These are phyloP conservation scores for Antitype chi DNA, from an alignment of 2,888 invertebrate genomes.

Conservation along the genomic window DNA sequence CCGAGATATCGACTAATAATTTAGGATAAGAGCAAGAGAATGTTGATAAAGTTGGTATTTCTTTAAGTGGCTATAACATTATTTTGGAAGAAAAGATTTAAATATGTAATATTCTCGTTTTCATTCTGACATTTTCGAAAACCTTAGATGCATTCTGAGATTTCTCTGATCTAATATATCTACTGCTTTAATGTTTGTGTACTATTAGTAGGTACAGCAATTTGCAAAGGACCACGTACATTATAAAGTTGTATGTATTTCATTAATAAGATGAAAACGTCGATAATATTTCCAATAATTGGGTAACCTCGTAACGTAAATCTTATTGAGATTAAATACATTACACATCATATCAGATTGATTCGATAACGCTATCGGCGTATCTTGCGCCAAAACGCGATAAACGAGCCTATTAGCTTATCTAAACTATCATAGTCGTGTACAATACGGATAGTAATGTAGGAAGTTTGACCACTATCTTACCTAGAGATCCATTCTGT, in stretches of 20 bases:
- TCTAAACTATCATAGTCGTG: constrained; percentile 9
- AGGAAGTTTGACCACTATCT: constrained; percentile 9
- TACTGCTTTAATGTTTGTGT: neutral
- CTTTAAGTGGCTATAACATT: neutral
- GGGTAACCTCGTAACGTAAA: constrained; percentile 8
- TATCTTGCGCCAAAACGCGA: constrained; percentile 12
- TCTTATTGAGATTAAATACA: constrained; percentile 18
- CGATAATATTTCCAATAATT: constrained; percentile 16
- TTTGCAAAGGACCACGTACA: neutral
- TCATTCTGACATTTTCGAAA: neutral
- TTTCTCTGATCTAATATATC: neutral
- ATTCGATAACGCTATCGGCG: constrained; percentile 20
- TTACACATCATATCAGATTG: constrained; percentile 1
- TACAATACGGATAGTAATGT: constrained; percentile 1
- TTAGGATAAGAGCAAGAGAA: too few species aligned
- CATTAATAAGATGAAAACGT: constrained; percentile 3
- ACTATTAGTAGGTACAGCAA: neutral
- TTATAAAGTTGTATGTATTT: neutral
- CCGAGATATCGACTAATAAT: too few species aligned
- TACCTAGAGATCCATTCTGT: neutral
- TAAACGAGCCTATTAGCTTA: constrained; percentile 33
- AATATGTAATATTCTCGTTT: neutral
- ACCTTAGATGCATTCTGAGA: too few species aligned
- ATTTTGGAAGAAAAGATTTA: neutral
- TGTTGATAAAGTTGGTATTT: neutral